Evolutionary conservation across 2,113 vertebrate species (phyloP).

Genomic region (Indicator indicator): DNA sequence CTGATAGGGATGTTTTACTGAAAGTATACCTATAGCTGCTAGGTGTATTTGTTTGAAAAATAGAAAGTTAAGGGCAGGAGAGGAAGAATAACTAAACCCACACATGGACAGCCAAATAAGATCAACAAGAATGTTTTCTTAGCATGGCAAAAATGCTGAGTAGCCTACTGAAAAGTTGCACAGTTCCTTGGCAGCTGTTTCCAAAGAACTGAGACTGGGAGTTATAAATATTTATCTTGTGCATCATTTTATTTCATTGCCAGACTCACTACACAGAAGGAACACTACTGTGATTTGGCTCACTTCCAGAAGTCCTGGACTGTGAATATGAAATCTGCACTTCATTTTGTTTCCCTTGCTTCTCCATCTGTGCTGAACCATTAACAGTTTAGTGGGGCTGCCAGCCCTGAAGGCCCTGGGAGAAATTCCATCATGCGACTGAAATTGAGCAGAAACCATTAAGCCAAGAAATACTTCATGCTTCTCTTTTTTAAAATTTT

Average conservation of each 20-base stretch:
- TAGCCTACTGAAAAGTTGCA: background rate
- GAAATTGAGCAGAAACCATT: background rate
- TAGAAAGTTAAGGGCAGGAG: background rate
- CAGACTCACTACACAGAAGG: background rate
- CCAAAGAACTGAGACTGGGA: background rate
- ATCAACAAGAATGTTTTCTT: background rate
- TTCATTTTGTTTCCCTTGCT: slow-evolving; percentile 5
- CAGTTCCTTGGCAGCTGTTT: background rate
- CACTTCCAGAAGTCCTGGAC: background rate
- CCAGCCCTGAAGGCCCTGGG: background rate
- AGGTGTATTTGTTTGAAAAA: background rate
- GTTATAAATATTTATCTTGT: slow-evolving; percentile 41
- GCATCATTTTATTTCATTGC: slow-evolving; percentile 1
- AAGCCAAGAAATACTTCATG: background rate
- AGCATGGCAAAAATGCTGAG: background rate
- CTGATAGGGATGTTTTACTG: background rate
- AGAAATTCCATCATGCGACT: background rate
- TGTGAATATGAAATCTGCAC: slow-evolving; percentile 1
- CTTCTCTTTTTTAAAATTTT: background rate
- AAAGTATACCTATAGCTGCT: background rate
- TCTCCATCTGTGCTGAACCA: slow-evolving; percentile 17
- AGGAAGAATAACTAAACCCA: background rate
- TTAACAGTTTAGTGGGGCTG: background rate
- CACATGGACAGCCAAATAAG: background rate
- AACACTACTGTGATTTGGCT: background rate